Evolutionary conservation across 35 echinoderm and acorn worm genomes (phyloP).

Genomic region (Lytechinus pictus): DNA sequence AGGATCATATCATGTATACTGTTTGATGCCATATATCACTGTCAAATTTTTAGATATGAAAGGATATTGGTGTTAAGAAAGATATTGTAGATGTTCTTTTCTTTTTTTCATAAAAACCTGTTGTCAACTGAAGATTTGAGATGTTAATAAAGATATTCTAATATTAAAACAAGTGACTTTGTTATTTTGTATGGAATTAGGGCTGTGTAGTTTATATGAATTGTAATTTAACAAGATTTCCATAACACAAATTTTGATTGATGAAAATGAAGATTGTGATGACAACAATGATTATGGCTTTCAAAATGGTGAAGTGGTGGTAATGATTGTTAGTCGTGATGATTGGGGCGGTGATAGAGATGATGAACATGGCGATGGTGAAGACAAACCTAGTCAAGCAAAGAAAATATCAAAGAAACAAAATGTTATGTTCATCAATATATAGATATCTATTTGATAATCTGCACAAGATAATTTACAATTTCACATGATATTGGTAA

Average conservation of each 20-base stretch:
- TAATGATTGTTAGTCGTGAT: too few species aligned
- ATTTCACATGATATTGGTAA: neutral
- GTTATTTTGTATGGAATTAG: neutral
- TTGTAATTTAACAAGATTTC: neutral
- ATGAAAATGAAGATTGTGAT: too few species aligned
- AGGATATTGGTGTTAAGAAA: neutral
- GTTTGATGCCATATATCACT: neutral
- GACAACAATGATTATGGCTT: too few species aligned
- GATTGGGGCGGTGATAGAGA: too few species aligned
- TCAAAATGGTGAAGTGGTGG: too few species aligned
- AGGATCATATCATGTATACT: neutral
- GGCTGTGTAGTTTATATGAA: neutral
- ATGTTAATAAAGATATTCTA: slow-evolving; percentile 15
- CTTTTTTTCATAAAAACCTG: neutral
- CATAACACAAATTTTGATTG: neutral
- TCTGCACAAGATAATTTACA: neutral
- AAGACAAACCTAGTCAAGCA: neutral
- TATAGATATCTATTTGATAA: neutral
- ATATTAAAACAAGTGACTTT: neutral
- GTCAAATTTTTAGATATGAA: neutral
- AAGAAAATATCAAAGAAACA: neutral
- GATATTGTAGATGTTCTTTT: neutral
- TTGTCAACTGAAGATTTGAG: neutral
- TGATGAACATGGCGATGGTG: too few species aligned
- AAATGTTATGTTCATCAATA: neutral